phyloP scores from a whole-genome alignment of 2,113 vertebrate genomes.

The Gambusia holbrooki region DNA sequence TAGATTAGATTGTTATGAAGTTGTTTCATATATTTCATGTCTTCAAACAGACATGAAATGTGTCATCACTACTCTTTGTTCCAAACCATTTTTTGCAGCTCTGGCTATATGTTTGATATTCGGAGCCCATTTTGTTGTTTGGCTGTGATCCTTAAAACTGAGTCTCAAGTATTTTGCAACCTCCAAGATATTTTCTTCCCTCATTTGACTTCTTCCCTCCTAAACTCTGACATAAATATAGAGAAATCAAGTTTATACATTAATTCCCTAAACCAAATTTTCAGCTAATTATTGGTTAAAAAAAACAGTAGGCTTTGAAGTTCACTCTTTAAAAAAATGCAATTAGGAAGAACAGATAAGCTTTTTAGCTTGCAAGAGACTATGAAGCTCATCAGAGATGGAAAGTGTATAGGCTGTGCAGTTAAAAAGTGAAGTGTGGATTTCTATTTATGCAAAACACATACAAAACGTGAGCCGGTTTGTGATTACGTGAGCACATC shows the following conservation, averaged over 20 bases:
- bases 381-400: slow-evolving; percentile 25
- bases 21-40: too few species aligned
- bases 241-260: neutral
- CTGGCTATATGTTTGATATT: too few species aligned
- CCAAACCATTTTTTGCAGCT: too few species aligned
- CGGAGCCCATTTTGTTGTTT: too few species aligned
- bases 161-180: too few species aligned
- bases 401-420: slow-evolving; percentile 8
- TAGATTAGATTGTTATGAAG: too few species aligned
- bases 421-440: neutral
- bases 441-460: slow-evolving; percentile 7
- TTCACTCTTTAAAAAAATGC: neutral
- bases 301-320: neutral
- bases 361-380: neutral
- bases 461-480: slow-evolving; percentile 5
- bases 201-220: too few species aligned
- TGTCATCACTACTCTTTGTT: too few species aligned
- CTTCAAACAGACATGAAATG: too few species aligned
- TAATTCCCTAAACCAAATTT: neutral
- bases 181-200: too few species aligned
- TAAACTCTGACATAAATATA: neutral
- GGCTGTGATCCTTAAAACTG: too few species aligned
- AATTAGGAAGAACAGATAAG: neutral
- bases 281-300: neutral
- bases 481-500: slow-evolving; percentile 17